A percentile compares a stretch with the other conserved stretches of the same genome.
These are phyloP conservation scores for Lepidochrysops patricia DNA, from an alignment of 2,888 invertebrate genomes.

Conservation along the genomic window DNA sequence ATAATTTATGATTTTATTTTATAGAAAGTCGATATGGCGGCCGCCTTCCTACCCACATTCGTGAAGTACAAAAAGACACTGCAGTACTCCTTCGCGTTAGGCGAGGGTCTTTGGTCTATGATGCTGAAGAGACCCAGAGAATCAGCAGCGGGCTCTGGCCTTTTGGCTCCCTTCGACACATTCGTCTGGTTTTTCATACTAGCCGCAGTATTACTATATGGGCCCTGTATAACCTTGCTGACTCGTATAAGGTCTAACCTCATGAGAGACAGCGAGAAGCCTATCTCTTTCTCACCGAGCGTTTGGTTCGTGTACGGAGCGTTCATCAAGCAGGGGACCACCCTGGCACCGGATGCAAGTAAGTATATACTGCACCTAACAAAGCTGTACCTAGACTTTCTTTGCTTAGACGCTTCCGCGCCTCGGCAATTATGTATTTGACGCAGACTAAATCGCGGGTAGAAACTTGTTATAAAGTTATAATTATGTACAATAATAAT, in stretches of 20 bases:
- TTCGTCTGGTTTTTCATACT: conserved; percentile 84
- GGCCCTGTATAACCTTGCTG: conserved; percentile 84
- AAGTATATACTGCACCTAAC: too few species aligned
- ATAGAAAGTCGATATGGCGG: conserved; percentile 85
- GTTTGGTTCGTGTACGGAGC: conserved; percentile 93
- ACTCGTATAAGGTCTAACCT: conserved; percentile 78
- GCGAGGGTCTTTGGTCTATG: conserved; percentile 85
- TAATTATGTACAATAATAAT: too few species aligned
- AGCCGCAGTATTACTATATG: conserved; percentile 81
- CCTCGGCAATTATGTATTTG: too few species aligned
- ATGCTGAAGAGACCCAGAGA: conserved; percentile 86
- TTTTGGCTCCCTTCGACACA: conserved; percentile 85
- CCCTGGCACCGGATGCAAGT: conserved; percentile 87
- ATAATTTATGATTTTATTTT: conserved; percentile 18
- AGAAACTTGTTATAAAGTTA: too few species aligned
- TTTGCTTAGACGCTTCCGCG: too few species aligned
- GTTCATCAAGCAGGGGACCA: conserved; percentile 89
- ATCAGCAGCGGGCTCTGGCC: conserved; percentile 87
- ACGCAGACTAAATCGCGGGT: too few species aligned
- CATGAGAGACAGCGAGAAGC: conserved; percentile 74
- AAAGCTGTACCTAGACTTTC: too few species aligned
- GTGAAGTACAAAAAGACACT: conserved; percentile 71
- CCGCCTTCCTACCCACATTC: conserved; percentile 83
- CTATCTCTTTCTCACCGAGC: conserved; percentile 80
- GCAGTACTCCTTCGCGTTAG: conserved; percentile 77